Conservation (phyloP, 2,113 vertebrate genomes). For the Micronycteris hirsuta region DNA sequence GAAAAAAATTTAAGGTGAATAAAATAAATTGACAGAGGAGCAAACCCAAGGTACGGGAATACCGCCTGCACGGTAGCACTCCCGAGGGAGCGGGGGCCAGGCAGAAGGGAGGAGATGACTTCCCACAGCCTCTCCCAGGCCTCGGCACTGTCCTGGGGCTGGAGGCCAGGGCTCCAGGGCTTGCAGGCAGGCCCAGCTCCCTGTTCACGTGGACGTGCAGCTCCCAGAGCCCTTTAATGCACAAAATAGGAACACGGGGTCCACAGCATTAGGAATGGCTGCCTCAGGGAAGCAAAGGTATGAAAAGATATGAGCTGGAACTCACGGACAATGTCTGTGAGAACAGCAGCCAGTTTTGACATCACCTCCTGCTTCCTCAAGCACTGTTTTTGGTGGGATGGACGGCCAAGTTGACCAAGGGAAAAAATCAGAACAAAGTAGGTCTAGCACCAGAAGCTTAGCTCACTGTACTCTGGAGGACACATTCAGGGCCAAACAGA, state of each 20-base stretch:
- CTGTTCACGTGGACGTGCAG: neutral
- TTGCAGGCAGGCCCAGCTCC: neutral
- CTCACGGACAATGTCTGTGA: too few relatives aligned
- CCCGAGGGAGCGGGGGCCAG: neutral
- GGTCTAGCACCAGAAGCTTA: neutral
- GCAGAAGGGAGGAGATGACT: neutral
- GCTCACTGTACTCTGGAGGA: neutral
- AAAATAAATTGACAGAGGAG: neutral
- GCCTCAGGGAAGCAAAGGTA: neutral
- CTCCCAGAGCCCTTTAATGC: neutral
- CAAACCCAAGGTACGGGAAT: neutral
- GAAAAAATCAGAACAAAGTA: neutral
- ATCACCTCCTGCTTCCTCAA: neutral
- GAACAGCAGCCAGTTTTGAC: neutral
- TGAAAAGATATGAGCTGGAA: neutral
- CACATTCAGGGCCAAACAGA: neutral
- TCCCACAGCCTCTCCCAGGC: neutral
- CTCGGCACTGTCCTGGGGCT: neutral
- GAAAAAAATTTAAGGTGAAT: neutral
- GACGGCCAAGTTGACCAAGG: neutral
- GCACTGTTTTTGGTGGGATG: neutral
- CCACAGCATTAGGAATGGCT: neutral
- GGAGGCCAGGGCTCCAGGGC: neutral
- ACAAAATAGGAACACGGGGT: neutral
- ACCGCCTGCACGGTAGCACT: accelerated